Base-by-base conservation (phyloP, 2,113 vertebrate genomes). In the Trichechus manatus region DNA sequence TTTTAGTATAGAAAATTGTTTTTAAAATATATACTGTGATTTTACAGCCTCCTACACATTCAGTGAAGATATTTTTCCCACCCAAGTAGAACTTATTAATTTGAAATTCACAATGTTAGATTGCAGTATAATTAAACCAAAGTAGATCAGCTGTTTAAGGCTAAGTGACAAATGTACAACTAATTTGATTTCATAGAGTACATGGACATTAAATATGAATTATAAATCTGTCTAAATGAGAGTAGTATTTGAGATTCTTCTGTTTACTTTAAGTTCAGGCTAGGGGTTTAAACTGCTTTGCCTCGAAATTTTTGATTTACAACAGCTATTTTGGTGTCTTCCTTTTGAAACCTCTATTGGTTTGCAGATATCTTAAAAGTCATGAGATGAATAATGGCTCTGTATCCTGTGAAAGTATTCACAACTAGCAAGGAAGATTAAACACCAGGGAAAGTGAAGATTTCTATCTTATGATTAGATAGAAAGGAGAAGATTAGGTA, bases 91-190 rank as follows among this genome's bases (percentile, higher is more conserved):
- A 94, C 10, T 79, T 64, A 53, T 36, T 86, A 74, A 72, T 75
- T 74, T 92, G 59, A 90, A 91, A 39, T 33, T 72, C 29, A 72
- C 56, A 88, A 86, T 93, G 93, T 94, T 50, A 96, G 66, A 91
- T 94, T 56, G 70, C 47, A 82, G 1, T 31, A 8, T 29, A 93
- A 80, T 94, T 87, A 90, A 96, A 79, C 44, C 36, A 75, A 78
- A 72, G 6, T 42, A 53, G 13, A 84, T 87, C 11, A 15, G 29
- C 9, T 93, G 6, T 83, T 91, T 78, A 36, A 81, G 14, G 10
- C 44, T 75, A 25, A 63, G 42, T 79, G 47, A 92, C 42, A 91
- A 50, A 77, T 59, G 27, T 91, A 66, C 64, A 75, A 78, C 36
- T 29, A 88, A 50, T 61, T 87, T 90, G 83, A 70, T 66, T 91